A percentile compares a stretch with the other conserved stretches of the same genome.
phyloP scores from a whole-genome alignment of 2,797 vertebrate genomes.

The Acanthornis magna region DNA sequence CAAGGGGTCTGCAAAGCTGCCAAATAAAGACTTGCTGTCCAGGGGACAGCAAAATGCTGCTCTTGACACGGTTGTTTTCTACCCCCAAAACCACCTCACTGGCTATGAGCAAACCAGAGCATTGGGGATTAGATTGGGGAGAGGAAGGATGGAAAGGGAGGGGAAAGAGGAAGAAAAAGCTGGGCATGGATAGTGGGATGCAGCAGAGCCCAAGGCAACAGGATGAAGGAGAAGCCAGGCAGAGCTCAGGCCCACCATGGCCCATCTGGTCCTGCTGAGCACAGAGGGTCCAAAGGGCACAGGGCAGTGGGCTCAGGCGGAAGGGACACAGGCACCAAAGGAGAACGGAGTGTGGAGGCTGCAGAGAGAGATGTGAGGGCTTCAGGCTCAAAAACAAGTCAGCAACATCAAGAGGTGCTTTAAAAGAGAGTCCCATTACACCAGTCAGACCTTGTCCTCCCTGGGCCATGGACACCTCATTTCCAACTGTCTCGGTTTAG shows the following conservation, averaged over 20 bases:
- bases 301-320: not conserved
- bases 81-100: not conserved
- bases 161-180: not conserved
- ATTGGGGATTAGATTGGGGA: no score
- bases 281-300: accelerated
- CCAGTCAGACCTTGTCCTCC: not conserved
- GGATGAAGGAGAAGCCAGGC: not conserved
- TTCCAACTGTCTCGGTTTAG: not conserved
- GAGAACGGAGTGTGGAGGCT: not conserved
- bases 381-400: not conserved
- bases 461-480: not conserved
- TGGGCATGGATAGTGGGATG: not conserved
- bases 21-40: not conserved
- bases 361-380: no score
- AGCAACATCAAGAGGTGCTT: not conserved
- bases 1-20: not conserved
- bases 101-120: not conserved
- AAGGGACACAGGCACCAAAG: not conserved
- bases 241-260: not conserved
- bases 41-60: not conserved
- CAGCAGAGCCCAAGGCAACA: not conserved
- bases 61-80: not conserved
- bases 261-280: not conserved
- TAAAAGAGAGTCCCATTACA: not conserved
- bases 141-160: not conserved